phyloP scores from a whole-genome alignment of 2,888 invertebrate species.

The Sipha maydis region DNA sequence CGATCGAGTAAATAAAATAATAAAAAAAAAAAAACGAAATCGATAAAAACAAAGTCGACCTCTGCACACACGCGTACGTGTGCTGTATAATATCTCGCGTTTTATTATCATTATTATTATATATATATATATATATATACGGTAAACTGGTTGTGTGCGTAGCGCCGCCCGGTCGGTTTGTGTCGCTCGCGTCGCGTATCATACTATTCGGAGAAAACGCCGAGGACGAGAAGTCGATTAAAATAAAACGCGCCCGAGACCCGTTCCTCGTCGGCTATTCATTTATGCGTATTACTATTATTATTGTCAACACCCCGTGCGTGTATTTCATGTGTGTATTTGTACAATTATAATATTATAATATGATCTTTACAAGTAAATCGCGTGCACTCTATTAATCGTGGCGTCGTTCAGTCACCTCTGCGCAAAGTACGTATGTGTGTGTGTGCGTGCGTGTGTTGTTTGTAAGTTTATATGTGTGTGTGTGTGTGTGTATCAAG shows the following conservation, averaged over 20 bases:
- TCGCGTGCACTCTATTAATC: neutral
- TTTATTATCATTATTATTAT: too few relatives aligned
- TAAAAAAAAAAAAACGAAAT: neutral
- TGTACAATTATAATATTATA: neutral
- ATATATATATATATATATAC: too few relatives aligned
- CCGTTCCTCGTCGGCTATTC: neutral
- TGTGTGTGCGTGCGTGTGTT: neutral
- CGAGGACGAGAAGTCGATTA: neutral
- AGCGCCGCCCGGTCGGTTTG: constrained; percentile 35
- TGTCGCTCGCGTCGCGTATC: neutral
- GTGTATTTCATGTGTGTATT: neutral
- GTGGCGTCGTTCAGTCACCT: constrained; percentile 1
- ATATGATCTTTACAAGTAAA: neutral
- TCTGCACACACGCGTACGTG: neutral
- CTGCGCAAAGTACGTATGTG: neutral
- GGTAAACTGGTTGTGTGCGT: constrained; percentile 20
- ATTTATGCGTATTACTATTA: neutral
- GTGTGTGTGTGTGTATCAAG: too few relatives aligned
- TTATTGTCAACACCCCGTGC: neutral
- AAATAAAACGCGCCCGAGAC: neutral
- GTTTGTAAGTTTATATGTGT: too few relatives aligned
- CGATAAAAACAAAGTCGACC: constrained; percentile 44
- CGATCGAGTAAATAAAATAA: neutral
- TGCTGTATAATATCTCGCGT: neutral
- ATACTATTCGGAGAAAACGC: neutral